A percentile compares a stretch with the other conserved stretches of the same genome.
These are phyloP conservation scores for Himalopsyche kuldschensis DNA, from an alignment of 2,888 invertebrate genomes.

Conservation along the genomic window DNA sequence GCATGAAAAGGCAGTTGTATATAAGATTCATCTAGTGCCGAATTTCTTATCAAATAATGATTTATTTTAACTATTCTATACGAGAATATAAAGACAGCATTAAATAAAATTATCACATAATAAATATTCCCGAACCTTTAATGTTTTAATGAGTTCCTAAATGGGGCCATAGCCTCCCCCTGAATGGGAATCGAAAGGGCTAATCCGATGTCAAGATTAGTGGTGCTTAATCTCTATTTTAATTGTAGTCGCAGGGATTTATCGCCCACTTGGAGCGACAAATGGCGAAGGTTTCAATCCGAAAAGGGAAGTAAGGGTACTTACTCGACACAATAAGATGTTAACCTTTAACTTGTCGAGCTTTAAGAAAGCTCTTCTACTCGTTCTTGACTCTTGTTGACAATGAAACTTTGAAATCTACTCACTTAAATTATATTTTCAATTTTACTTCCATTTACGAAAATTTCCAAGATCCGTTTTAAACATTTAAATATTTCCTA, in stretches of 20 bases:
- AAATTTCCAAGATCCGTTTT: too few species aligned
- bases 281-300: conserved; percentile 20
- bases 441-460: neutral
- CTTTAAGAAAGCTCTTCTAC: neutral
- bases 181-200: conserved; percentile 26
- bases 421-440: neutral
- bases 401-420: neutral
- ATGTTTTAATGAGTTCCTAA: neutral
- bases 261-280: conserved; percentile 22
- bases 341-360: neutral
- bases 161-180: neutral
- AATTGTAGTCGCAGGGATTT: conserved; percentile 15
- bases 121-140: neutral
- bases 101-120: neutral
- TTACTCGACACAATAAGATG: neutral
- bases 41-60: neutral
- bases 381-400: neutral
- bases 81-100: neutral
- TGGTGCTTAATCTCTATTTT: conserved; percentile 32
- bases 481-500: too few species aligned
- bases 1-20: too few species aligned
- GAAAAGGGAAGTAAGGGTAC: neutral
- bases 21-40: too few species aligned
- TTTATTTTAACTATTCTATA: neutral
- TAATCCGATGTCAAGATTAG: conserved; percentile 31